Evolutionary conservation across 2,113 vertebrate species (phyloP).

Genomic region (Poecile atricapillus): DNA sequence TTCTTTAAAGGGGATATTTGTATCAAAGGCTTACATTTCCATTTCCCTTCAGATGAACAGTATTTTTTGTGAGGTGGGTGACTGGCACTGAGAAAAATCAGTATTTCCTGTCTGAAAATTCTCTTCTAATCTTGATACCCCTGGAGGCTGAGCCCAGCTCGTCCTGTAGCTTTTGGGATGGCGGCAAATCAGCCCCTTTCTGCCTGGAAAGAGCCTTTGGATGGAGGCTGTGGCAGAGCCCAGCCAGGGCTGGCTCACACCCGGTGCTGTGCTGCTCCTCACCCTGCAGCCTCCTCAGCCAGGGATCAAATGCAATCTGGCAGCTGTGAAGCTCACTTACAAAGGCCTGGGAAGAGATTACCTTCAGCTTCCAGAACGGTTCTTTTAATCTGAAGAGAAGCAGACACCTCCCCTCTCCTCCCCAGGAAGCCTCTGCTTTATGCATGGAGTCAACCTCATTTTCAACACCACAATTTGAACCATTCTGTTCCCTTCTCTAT

Average conservation of each 20-base stretch:
- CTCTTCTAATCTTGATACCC: neutral
- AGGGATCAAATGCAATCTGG: neutral
- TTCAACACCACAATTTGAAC: neutral
- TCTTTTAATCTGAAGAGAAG: neutral
- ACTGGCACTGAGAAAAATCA: neutral
- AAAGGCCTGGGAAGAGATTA: conserved; percentile 1
- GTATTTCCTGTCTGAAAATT: neutral
- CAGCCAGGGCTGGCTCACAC: neutral
- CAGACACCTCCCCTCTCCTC: neutral
- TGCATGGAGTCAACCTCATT: neutral
- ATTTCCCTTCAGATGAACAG: neutral
- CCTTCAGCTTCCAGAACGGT: neutral
- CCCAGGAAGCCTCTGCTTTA: neutral
- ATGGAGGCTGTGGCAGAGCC: neutral
- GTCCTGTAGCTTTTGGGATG: rapidly evolving
- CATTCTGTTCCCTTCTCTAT: neutral
- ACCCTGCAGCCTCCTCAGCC: neutral
- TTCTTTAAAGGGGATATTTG: neutral
- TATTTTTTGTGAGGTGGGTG: neutral
- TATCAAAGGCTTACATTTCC: neutral
- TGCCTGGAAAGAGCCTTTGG: neutral
- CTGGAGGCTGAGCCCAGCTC: neutral
- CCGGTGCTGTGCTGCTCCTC: neutral
- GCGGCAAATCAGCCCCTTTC: neutral
- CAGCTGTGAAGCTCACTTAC: conserved; percentile 34